Conservation (phyloP, 1,140 invertebrate species). For the Ceratina australensis region DNA sequence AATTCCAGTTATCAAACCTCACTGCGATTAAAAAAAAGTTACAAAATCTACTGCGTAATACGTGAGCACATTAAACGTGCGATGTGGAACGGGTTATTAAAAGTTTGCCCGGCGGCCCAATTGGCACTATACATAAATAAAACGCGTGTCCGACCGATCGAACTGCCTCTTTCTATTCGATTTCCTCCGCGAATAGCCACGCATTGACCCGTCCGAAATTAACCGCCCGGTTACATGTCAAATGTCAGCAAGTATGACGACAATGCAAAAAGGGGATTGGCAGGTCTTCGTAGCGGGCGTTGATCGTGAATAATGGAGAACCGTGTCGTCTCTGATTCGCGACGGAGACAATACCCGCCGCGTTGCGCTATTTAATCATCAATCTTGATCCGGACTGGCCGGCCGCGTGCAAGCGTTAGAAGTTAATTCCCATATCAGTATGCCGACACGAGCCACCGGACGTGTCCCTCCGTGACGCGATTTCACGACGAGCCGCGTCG, state of each 20-base stretch:
- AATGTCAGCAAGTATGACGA: constrained; percentile 40
- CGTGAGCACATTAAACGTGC: background rate
- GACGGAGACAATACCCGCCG: constrained; percentile 18
- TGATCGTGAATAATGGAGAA: constrained; percentile 32
- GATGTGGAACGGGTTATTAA: background rate
- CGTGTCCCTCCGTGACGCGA: background rate
- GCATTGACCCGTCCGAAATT: constrained; percentile 39
- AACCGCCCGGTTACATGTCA: constrained; percentile 33
- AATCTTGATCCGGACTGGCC: constrained; percentile 27
- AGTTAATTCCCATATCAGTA: constrained; percentile 39
- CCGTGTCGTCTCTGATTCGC: background rate
- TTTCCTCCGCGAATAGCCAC: constrained; percentile 25
- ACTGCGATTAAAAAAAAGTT: too few relatives aligned
- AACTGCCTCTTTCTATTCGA: constrained; percentile 9
- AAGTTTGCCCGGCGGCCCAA: background rate
- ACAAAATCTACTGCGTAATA: too few relatives aligned
- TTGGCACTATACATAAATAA: constrained; percentile 26
- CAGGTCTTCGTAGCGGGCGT: background rate
- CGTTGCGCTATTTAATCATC: constrained; percentile 32
- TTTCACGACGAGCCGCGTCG: background rate
- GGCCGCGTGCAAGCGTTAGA: background rate
- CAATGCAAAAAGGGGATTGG: background rate
- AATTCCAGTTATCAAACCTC: too few relatives aligned
- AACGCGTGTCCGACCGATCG: constrained; percentile 1
- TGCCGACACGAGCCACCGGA: constrained; percentile 17